Evolutionary conservation across 2,888 invertebrate species (phyloP).

Genomic region (Oxyscelio sp.): DNA sequence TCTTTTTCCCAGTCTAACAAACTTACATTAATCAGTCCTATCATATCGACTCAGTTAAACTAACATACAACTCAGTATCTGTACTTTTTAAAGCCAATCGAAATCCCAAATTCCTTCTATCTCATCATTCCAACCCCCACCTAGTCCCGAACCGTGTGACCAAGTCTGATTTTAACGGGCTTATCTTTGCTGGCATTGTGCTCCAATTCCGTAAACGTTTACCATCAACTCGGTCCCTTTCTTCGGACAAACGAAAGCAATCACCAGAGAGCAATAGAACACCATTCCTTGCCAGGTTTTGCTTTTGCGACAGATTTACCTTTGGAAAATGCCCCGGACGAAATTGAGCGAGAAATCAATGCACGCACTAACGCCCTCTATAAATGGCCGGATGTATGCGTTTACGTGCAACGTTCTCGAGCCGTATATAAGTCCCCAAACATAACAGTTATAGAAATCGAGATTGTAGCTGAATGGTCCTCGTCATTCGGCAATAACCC

Average conservation of each 20-base stretch:
- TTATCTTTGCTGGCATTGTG: constrained; percentile 83
- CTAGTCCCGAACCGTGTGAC: constrained; percentile 66
- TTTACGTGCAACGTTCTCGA: constrained; percentile 45
- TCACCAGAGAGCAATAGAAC: constrained; percentile 39
- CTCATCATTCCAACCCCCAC: constrained; percentile 1
- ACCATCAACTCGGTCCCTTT: constrained; percentile 77
- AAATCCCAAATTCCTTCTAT: not conserved
- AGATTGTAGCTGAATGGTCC: constrained; percentile 65
- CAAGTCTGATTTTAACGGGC: constrained; percentile 84
- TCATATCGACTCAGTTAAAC: too few relatives aligned
- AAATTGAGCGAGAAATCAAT: constrained; percentile 88
- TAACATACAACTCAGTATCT: too few relatives aligned
- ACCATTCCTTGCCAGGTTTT: too few relatives aligned
- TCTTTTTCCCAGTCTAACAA: too few relatives aligned
- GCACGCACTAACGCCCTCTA: constrained; percentile 86
- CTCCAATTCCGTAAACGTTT: constrained; percentile 83
- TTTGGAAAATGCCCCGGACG: constrained; percentile 83
- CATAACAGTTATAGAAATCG: constrained; percentile 71
- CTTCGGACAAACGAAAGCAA: constrained; percentile 46
- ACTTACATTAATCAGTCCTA: too few relatives aligned
- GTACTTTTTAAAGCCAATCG: not conserved
- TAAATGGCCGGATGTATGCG: constrained; percentile 76
- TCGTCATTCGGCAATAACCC: constrained; percentile 63
- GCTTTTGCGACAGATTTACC: constrained; percentile 76
- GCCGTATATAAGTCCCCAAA: constrained; percentile 55